These are phyloP conservation scores for Chloroceryle inda DNA, from an alignment of 2,797 vertebrate species.

Conservation along the genomic window DNA sequence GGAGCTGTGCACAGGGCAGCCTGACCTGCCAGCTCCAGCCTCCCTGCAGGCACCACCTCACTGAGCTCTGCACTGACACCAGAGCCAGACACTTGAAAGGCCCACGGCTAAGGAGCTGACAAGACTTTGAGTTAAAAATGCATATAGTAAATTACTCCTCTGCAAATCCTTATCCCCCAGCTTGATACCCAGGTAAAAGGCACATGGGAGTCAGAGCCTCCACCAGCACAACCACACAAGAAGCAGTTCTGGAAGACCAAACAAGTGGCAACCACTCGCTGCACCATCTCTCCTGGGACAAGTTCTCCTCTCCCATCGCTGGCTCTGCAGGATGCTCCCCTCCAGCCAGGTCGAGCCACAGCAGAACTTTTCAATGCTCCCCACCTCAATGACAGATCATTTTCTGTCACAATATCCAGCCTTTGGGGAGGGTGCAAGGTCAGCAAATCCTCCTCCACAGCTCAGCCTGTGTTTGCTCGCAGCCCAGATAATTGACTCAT, in stretches of 20 bases:
- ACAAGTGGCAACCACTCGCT: not conserved
- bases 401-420: not conserved
- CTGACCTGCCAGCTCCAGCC: not conserved
- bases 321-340: not conserved
- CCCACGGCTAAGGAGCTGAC: not conserved
- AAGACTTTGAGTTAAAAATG: not conserved
- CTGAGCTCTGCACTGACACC: not conserved
- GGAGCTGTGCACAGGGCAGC: rapidly evolving
- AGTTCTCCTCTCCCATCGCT: rapidly evolving
- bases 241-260: not conserved
- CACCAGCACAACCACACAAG: not conserved
- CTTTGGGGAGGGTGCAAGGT: not conserved
- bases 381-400: not conserved
- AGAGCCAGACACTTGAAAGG: not conserved
- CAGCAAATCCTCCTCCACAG: not conserved
- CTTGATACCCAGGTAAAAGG: not conserved
- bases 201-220: rapidly evolving
- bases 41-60: not conserved
- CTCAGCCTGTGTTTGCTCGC: not conserved
- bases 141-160: not conserved
- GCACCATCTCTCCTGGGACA: not conserved
- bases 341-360: not conserved
- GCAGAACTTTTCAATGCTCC: not conserved
- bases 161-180: no score
- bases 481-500: not conserved